phyloP scores from a whole-genome alignment of 1,140 invertebrate species.

The Platyura marginata region DNA sequence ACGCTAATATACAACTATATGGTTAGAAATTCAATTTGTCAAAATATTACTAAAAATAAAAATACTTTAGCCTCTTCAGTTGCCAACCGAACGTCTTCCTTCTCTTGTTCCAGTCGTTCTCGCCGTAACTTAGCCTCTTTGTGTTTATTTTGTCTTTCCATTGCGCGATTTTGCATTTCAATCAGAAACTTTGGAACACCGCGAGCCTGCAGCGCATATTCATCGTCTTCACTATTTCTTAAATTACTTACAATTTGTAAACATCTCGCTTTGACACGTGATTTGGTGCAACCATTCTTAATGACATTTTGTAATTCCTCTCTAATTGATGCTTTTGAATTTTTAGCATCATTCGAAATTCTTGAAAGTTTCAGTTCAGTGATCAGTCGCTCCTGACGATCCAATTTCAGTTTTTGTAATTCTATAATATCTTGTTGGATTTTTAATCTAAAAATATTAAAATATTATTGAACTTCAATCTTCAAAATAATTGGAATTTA shows the following conservation, averaged over 20 bases:
- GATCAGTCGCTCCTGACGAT: slow-evolving; percentile 39
- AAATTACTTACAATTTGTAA: slow-evolving; percentile 29
- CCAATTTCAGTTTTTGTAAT: slow-evolving; percentile 36
- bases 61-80: slow-evolving; percentile 25
- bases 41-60: no score
- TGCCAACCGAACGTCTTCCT: slow-evolving; percentile 30
- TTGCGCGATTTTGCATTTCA: slow-evolving; percentile 40
- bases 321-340: slow-evolving; percentile 32
- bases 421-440: slow-evolving; percentile 43
- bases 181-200: slow-evolving; percentile 38
- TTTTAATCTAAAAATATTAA: slow-evolving; percentile 29
- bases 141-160: slow-evolving; percentile 36
- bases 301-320: slow-evolving; percentile 35
- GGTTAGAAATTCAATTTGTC: no score
- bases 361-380: slow-evolving; percentile 40
- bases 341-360: slow-evolving; percentile 33
- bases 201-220: slow-evolving; percentile 26
- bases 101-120: slow-evolving; percentile 35
- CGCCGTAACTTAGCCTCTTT: slow-evolving; percentile 37
- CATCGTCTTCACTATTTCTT: slow-evolving; percentile 16
- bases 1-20: no score
- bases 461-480: slow-evolving; percentile 1
- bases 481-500: not conserved
- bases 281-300: slow-evolving; percentile 30
- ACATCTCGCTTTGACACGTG: slow-evolving; percentile 34